These are phyloP conservation scores for Epicampocera succincta DNA, from an alignment of 2,888 invertebrate species.

Conservation along the genomic window DNA sequence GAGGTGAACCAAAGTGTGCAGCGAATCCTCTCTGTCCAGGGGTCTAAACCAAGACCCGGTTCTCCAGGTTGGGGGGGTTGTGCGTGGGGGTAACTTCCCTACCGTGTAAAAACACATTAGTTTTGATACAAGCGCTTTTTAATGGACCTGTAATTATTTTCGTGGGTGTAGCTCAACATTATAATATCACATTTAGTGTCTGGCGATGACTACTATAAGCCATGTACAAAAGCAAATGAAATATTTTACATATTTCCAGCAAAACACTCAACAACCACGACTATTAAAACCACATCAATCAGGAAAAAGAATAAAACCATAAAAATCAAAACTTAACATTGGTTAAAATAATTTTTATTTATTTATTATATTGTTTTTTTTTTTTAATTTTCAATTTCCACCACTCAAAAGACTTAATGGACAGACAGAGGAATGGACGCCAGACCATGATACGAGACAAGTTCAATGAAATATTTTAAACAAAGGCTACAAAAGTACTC, in stretches of 20 bases:
- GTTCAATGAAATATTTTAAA: slow-evolving; percentile 45
- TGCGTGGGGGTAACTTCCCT: too few species aligned
- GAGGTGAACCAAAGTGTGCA: too few species aligned
- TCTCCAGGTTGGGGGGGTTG: too few species aligned
- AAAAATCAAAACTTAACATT: slow-evolving; percentile 53
- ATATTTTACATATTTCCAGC: slow-evolving; percentile 31
- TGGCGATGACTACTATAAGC: slow-evolving; percentile 31
- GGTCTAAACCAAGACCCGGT: too few species aligned
- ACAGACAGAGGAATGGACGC: background rate
- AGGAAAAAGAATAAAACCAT: slow-evolving; percentile 58
- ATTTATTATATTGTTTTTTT: background rate
- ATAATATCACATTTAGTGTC: background rate
- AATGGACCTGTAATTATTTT: slow-evolving; percentile 5
- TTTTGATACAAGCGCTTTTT: too few species aligned
- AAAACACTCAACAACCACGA: slow-evolving; percentile 32
- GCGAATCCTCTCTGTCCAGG: too few species aligned
- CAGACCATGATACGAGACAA: slow-evolving; percentile 13
- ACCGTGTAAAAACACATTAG: too few species aligned
- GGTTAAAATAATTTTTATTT: slow-evolving; percentile 27
- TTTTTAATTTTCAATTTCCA: slow-evolving; percentile 38
- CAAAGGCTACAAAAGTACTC: slow-evolving; percentile 21
- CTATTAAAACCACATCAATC: slow-evolving; percentile 65
- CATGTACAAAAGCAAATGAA: slow-evolving; percentile 7
- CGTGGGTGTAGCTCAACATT: background rate
- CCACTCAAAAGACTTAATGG: slow-evolving; percentile 23